Evolutionary conservation across 2,888 invertebrate genomes (phyloP).

Genomic region (Cantharis rufa): DNA sequence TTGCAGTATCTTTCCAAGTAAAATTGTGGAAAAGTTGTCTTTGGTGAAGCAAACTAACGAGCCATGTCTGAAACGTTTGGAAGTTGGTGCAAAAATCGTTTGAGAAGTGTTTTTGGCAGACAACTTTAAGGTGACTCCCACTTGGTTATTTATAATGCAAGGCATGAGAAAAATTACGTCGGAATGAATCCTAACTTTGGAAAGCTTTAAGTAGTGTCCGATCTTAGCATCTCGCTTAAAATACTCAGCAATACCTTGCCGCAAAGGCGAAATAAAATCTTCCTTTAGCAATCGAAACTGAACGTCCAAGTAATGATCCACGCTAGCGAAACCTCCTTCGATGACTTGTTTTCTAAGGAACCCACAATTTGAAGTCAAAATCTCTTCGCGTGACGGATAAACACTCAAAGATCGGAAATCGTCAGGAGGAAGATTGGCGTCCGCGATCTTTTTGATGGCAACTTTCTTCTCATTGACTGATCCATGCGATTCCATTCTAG

Average conservation of each 20-base stretch:
- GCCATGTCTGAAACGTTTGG: slow-evolving; percentile 69
- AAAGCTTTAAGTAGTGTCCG: not conserved
- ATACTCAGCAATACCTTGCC: slow-evolving; percentile 63
- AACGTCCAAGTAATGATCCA: slow-evolving; percentile 72
- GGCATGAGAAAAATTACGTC: not conserved
- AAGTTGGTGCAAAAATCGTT: slow-evolving; percentile 56
- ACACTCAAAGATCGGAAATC: slow-evolving; percentile 61
- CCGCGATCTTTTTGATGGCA: no score
- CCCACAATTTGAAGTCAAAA: slow-evolving; percentile 44
- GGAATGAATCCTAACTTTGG: not conserved
- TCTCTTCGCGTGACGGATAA: slow-evolving; percentile 57
- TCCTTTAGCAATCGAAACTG: slow-evolving; percentile 78
- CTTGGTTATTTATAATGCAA: not conserved
- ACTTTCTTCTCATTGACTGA: no score
- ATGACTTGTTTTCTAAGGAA: slow-evolving; percentile 64
- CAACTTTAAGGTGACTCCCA: not conserved
- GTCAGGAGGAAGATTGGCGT: slow-evolving; percentile 36
- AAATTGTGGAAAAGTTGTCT: slow-evolving; percentile 69
- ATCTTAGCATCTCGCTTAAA: not conserved
- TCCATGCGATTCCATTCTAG: no score
- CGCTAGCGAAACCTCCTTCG: slow-evolving; percentile 64
- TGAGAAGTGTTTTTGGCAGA: slow-evolving; percentile 46
- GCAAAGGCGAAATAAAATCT: slow-evolving; percentile 76
- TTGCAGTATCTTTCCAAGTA: slow-evolving; percentile 72
- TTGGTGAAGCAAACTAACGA: slow-evolving; percentile 73